Base-by-base conservation (phyloP, 2,113 vertebrate species). In the Myotis brandtii region DNA sequence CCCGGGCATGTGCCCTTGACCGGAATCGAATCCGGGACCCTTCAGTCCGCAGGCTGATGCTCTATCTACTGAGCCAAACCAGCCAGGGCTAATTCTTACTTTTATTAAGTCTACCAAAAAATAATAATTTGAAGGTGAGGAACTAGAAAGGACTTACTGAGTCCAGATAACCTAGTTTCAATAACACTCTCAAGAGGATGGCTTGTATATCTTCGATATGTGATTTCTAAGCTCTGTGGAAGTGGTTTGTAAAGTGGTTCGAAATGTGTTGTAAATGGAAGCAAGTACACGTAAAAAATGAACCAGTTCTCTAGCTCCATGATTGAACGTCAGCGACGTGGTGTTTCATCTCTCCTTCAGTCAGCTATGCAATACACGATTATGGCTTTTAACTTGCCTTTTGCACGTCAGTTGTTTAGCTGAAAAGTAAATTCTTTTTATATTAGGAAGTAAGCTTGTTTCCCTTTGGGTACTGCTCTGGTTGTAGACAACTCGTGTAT, bases 401-500 rank as follows among this genome's bases (percentile, higher is more conserved):
- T 75, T 85, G 59, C 25, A 88, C 73, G 59, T 95, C 67, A 80
- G 54, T 95, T 93, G 92, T 94, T 96, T 89, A 93, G 94, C 87
- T 59, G 54, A 91, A 96, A 95, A 96, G 77, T 83, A 94, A 93
- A 80, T 93, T 93, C 52, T 81, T 95, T 77, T 83, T 77, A 27
- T 94, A 54, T 79, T 83, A 85, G 66, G 62, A 96, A 66, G 48
- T 92, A 82, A 95, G 77, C 46, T 95, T 81, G 56, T 85, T 92
- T 70, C 95, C 80, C 85, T 30, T 69, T 89, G 86, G 48, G 93
- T 87, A 91, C 76, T 34, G 23, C 79, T 92, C 46, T 94, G 84
- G 69, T 88, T 95, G 77, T 52, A 96, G 85, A 96, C 79, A 95
- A 70, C 91, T 91, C 59, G n/a, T 93, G 79, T 87, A 91, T 96